Percentiles rank a stretch among this genome's conserved stretches.
Evolutionary conservation across 2,797 vertebrate genomes (phyloP).

Genomic region (Macroramphosus scolopax): DNA sequence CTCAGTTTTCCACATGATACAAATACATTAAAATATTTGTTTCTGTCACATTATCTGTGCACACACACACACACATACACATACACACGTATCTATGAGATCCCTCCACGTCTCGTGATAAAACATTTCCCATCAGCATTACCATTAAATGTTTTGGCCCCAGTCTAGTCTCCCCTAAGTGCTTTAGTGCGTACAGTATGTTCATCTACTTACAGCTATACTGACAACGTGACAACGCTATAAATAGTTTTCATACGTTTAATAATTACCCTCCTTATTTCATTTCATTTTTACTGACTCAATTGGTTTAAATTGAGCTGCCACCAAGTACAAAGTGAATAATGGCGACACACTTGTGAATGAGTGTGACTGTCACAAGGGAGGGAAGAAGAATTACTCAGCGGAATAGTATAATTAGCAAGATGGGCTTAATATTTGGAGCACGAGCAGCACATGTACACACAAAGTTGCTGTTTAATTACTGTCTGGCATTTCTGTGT

Average conservation of each 20-base stretch:
- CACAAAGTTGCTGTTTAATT: slow-evolving; percentile 11
- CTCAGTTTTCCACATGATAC: too few species aligned
- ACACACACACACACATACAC: too few species aligned
- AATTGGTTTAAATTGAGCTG: slow-evolving; percentile 33
- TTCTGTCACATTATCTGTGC: too few species aligned
- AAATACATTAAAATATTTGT: too few species aligned
- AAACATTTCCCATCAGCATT: slow-evolving; percentile 38
- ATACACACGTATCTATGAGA: slow-evolving; percentile 15
- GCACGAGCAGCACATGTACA: slow-evolving; percentile 2
- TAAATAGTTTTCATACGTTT: slow-evolving; percentile 23
- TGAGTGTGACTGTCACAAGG: slow-evolving; percentile 22
- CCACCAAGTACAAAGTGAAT: slow-evolving; percentile 27
- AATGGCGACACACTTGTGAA: slow-evolving; percentile 12
- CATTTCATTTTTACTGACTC: slow-evolving; percentile 6
- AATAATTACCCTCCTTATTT: slow-evolving; percentile 34
- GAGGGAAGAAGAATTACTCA: slow-evolving; percentile 20
- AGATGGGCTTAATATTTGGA: slow-evolving; percentile 30
- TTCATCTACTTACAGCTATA: slow-evolving; percentile 29
- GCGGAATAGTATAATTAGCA: slow-evolving; percentile 37
- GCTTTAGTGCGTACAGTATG: slow-evolving; percentile 27
- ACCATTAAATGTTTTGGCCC: slow-evolving; percentile 13
- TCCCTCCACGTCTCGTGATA: slow-evolving; percentile 54
- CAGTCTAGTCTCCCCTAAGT: slow-evolving; percentile 25
- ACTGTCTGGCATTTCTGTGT: slow-evolving; percentile 8
- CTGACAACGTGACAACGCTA: slow-evolving; percentile 17